Base-by-base conservation (phyloP, 2,113 vertebrate genomes). In the Myotis brandtii region DNA sequence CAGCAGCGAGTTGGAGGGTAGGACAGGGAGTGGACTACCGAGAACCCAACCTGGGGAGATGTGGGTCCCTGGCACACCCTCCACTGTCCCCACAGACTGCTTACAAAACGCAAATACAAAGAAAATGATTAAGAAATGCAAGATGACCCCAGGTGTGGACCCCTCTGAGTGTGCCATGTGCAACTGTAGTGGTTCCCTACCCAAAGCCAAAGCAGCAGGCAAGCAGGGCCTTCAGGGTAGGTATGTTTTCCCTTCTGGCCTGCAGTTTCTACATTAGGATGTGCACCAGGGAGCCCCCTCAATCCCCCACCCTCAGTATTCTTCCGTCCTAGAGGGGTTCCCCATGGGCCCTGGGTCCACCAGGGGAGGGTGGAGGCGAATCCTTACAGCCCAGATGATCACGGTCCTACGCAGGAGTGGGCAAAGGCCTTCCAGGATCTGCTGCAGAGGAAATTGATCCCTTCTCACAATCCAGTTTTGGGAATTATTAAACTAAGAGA, bases 131-230 rank as follows among this genome's bases (percentile, higher is more conserved):
- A 8, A 89, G 62, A 69, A 80, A 27, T 48, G 37, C 56, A 3
- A 9, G 37, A 3, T 6, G 54, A 56, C 18, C 30, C 43, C 30
- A 32, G 4, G 30, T 21, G 13, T 1, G 0, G 37, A 5, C 8
- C 40, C 21, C 48, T 75, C 34, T 34, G 72, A 40, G 30, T 2
- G 11, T 43, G 10, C 40, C 70, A 25, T 75, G 40, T 46, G n/a
- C 9, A 0, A 0, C n/a, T 40, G 12, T 18, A 30, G 34, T 0
- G 37, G 85, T 37, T 17, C 0, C 52, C 11, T 20, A n/a, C 56
- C 52, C 34, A 34, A 85, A 50, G 59, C 59, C 89, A 50, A 43
- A 69, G 59, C 56, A 37, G 1, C 48, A 18, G 23, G 59, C 18
- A 11, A 27, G 30, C 37, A 2, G 48, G 21, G 70, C 11, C 46